These are phyloP conservation scores for Pseudorectes ferrugineus DNA, from an alignment of 2,113 vertebrate species.

Conservation along the genomic window DNA sequence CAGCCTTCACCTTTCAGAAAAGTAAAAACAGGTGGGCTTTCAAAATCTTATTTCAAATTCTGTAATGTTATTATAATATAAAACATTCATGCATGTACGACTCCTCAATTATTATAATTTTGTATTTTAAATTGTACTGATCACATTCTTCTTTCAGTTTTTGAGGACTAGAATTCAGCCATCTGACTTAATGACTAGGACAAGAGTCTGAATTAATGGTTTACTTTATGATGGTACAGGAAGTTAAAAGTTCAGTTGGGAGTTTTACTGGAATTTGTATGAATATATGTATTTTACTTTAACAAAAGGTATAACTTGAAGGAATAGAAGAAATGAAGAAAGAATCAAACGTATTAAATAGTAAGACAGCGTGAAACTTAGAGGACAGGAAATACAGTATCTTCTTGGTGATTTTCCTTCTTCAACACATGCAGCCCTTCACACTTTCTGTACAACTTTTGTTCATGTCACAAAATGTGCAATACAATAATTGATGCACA, in stretches of 20 bases:
- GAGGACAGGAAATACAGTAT: not conserved
- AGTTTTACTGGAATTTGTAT: not conserved
- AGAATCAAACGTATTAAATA: not conserved
- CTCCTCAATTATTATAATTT: not conserved
- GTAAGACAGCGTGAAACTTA: not conserved
- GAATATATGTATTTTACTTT: not conserved
- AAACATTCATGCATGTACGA: not conserved
- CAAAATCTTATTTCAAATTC: not conserved
- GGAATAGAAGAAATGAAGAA: not conserved
- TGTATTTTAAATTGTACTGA: not conserved
- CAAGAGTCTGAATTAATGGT: not conserved
- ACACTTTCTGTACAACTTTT: not conserved
- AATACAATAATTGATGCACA: not conserved
- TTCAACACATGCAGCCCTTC: not conserved
- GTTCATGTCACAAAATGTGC: not conserved
- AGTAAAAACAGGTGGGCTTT: constrained; percentile 81
- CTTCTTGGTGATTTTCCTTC: not conserved
- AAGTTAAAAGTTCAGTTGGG: not conserved
- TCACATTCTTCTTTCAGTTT: not conserved
- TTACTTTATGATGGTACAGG: not conserved
- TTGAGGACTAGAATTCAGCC: not conserved
- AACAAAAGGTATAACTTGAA: not conserved
- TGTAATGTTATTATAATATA: not conserved
- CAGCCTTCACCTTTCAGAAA: constrained; percentile 78
- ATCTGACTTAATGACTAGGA: not conserved